phyloP scores from a whole-genome alignment of 2,888 invertebrate genomes.

The Lasioglossum leucozonium region DNA sequence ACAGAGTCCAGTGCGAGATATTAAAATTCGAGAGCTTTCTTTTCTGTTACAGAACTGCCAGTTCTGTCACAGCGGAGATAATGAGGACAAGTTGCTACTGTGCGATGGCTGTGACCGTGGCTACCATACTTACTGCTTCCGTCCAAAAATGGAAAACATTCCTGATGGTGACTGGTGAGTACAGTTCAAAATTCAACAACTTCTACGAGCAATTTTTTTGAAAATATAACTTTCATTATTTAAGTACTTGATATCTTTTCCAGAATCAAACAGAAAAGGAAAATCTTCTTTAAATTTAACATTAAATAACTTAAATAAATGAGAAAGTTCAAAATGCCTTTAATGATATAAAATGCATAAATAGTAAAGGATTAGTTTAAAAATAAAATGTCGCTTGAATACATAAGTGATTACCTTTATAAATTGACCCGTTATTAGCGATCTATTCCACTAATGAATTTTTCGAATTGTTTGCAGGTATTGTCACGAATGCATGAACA shows the following conservation, averaged over 20 bases:
- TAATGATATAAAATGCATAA: background rate
- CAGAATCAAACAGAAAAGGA: background rate
- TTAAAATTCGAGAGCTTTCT: constrained; percentile 55
- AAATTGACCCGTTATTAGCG: background rate
- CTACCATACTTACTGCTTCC: constrained; percentile 99
- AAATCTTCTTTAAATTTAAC: background rate
- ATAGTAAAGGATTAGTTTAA: background rate
- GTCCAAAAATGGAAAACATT: constrained; percentile 97
- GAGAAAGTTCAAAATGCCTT: background rate
- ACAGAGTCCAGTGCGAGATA: background rate
- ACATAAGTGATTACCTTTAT: background rate
- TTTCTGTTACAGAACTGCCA: constrained; percentile 94
- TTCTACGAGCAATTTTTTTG: background rate
- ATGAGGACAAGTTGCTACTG: constrained; percentile 96
- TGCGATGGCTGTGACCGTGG: constrained; percentile 99
- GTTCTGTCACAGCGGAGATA: constrained; percentile 98
- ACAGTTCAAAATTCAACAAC: background rate
- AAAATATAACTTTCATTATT: background rate
- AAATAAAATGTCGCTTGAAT: background rate
- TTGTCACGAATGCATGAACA: constrained; percentile 97
- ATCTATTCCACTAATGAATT: background rate
- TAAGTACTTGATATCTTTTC: too few species aligned
- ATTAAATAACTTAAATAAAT: too few species aligned
- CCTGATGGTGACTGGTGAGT: constrained; percentile 98
- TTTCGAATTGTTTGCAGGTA: constrained; percentile 87